Base-by-base conservation (phyloP, 2,797 vertebrate genomes). In the Acanthis flammea region DNA sequence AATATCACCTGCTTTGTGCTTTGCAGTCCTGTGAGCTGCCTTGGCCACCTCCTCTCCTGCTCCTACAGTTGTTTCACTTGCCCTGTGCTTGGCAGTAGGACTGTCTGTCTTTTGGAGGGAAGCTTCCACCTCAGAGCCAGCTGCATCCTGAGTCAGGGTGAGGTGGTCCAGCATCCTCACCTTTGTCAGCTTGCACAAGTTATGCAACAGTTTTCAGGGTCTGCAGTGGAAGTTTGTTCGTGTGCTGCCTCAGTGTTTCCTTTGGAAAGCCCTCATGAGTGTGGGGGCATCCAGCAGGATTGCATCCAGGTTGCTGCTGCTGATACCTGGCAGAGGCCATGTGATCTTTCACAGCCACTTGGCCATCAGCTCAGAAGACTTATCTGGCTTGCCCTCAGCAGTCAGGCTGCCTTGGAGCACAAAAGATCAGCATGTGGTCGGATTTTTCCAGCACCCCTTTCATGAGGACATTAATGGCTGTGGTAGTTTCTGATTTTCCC, bases 261-360 rank as follows among this genome's bases (percentile, higher is more conserved):
- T 98, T 98, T 63, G 98, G 85, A 98, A 97, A 47, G 95, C 97
- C 95, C 98, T 98, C 98, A 98, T 97, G 94, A 98, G 98, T 48
- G 90, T 96, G 90, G 98, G 98, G 65, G 97, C 95, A 25, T 98
- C 98, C 84, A 98, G 94, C 25, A 99, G 94, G 90, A 98, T 97
- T 62, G 98, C 97, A 79, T 98, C 98, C 89, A 98, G 92, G 73
- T 97, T 98, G 86, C 37, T 97, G 95, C 97, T 76, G 84, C 98
- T 98, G 67, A 96, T 98, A 47, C 97, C 97, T 13, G 98, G 98
- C 42, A 98, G 98, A 73, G 97, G 97, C 57, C 97, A 94, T 67
- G 97, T 98, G 83, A 97, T 97, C 81, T 98, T 97, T 98, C 98
- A 98, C 48, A 98, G 94, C 94, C 98, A 98, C 97, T 98, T 98